Percentiles rank a stretch among this genome's conserved stretches.
Conservation (phyloP, 2,888 invertebrate species). For the Volucella zonaria region DNA sequence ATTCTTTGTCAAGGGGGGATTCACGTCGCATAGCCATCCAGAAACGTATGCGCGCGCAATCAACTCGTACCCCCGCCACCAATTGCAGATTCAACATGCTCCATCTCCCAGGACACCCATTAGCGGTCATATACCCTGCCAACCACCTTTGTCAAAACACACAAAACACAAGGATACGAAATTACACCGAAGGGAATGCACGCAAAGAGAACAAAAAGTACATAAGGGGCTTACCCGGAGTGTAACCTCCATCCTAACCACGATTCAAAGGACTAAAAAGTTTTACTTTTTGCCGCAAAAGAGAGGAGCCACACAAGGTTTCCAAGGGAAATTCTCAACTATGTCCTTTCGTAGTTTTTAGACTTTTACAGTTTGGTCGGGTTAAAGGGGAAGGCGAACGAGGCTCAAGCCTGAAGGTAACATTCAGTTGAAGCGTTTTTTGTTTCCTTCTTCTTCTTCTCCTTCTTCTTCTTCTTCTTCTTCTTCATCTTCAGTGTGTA, state of each 20-base stretch:
- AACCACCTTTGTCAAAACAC: constrained; percentile 45
- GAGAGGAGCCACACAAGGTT: background rate
- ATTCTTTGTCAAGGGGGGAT: background rate
- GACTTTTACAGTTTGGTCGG: too few species aligned
- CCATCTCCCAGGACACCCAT: constrained; percentile 7
- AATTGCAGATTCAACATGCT: background rate
- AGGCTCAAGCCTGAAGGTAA: constrained; percentile 6
- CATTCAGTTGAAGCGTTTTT: constrained; percentile 31
- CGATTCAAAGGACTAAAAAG: constrained; percentile 21
- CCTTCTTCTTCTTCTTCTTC: too few species aligned
- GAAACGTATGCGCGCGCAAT: constrained; percentile 1
- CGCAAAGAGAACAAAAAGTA: constrained; percentile 19
- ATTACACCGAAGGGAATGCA: constrained; percentile 40
- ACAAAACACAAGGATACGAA: constrained; percentile 26
- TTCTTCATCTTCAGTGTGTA: too few species aligned
- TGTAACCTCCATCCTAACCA: constrained; percentile 29
- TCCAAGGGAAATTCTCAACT: background rate
- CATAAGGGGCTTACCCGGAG: constrained; percentile 29
- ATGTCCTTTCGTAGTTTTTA: too few species aligned
- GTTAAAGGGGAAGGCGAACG: background rate
- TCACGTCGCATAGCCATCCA: too few species aligned
- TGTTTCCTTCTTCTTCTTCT: background rate
- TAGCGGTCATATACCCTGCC: constrained; percentile 59
- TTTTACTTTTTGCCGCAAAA: background rate
- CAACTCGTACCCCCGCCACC: background rate